Percentiles rank a stretch among this genome's conserved stretches.
Conservation (phyloP, 2,888 invertebrate genomes). For the Autographa gamma region DNA sequence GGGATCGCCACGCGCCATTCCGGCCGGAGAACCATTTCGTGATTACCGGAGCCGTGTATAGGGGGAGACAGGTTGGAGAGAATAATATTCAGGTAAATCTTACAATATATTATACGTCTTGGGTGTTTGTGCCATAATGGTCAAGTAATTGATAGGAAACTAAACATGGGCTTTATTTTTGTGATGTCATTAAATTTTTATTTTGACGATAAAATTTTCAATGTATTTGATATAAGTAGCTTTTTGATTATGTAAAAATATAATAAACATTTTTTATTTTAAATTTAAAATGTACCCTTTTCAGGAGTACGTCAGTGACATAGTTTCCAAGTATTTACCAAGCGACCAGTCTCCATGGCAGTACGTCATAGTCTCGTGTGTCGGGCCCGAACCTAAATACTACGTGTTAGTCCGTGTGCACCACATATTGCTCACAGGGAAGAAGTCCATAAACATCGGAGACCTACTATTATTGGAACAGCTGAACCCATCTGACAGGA, state of each 20-base stretch:
- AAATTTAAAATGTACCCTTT: conserved; percentile 47
- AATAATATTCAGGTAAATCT: conserved; percentile 91
- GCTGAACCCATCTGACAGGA: conserved; percentile 74
- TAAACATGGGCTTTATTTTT: too few relatives aligned
- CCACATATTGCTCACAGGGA: conserved; percentile 92
- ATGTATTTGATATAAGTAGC: too few relatives aligned
- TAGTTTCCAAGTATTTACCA: conserved; percentile 93
- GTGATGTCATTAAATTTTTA: too few relatives aligned
- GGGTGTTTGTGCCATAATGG: too few relatives aligned
- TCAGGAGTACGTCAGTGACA: conserved; percentile 93
- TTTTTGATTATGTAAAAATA: too few relatives aligned
- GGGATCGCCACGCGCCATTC: conserved; percentile 90
- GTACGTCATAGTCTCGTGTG: conserved; percentile 91
- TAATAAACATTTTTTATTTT: not conserved
- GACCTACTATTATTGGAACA: conserved; percentile 92
- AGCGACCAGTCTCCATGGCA: conserved; percentile 94
- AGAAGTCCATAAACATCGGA: conserved; percentile 91
- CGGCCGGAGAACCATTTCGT: conserved; percentile 92
- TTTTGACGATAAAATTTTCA: too few relatives aligned
- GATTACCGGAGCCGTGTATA: conserved; percentile 90
- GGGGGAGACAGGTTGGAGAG: conserved; percentile 92
- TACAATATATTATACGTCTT: not conserved
- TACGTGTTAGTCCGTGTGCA: conserved; percentile 93
- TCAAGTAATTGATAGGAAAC: too few relatives aligned
- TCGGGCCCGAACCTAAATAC: conserved; percentile 88